A percentile compares a stretch with the other conserved stretches of the same genome.
Conservation (phyloP, 2,113 vertebrate species). For the Aythya baeri region DNA sequence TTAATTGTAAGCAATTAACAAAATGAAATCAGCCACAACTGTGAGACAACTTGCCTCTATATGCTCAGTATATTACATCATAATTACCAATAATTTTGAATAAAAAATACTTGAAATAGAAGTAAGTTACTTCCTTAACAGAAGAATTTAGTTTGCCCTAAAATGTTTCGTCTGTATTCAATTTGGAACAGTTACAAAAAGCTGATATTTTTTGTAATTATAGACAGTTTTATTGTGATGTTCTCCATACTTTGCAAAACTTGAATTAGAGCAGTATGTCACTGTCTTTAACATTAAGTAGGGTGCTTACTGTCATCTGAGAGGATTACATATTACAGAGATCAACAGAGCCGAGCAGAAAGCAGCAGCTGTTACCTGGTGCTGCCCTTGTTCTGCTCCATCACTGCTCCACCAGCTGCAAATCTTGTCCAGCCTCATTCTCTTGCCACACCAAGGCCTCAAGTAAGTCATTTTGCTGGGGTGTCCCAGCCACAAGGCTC, state of each 20-base stretch:
- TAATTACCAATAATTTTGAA: neutral
- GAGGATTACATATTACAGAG: neutral
- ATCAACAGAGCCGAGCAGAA: neutral
- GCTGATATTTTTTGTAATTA: slow-evolving; percentile 1
- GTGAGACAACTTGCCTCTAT: neutral
- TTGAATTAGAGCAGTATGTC: neutral
- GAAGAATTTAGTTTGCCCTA: neutral
- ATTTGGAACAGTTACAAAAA: neutral
- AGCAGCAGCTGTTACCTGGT: neutral
- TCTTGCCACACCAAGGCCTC: neutral
- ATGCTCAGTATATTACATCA: neutral
- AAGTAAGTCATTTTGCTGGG: neutral
- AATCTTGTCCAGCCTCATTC: neutral
- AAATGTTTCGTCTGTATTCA: neutral
- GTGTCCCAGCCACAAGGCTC: neutral
- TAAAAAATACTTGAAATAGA: neutral
- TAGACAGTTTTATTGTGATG: neutral
- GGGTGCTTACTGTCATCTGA: neutral
- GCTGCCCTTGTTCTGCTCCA: neutral
- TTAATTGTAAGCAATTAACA: neutral
- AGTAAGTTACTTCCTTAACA: neutral
- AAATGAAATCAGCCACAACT: neutral
- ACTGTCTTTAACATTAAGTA: neutral
- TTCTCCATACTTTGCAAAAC: neutral
- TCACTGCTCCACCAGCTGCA: neutral